Percentiles rank a stretch among this genome's conserved stretches.
Evolutionary conservation across 2,113 vertebrate species (phyloP).

Genomic region (Butorides virescens): DNA sequence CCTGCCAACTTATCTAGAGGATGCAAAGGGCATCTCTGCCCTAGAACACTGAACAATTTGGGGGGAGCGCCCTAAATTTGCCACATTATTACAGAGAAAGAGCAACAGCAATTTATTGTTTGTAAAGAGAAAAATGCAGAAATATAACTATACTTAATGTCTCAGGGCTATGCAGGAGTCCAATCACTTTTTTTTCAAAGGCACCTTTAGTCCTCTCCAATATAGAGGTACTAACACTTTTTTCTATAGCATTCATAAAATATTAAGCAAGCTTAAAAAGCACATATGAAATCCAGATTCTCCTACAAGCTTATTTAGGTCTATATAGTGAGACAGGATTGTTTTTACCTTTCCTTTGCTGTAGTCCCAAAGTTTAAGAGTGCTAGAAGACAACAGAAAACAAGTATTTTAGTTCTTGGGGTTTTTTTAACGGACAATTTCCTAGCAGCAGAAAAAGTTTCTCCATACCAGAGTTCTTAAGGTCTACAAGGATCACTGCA

Average conservation of each 20-base stretch:
- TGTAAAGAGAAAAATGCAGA: background rate
- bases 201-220: background rate
- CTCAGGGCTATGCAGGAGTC: background rate
- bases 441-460: background rate
- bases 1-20: background rate
- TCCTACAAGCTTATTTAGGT: background rate
- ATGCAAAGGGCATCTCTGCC: background rate
- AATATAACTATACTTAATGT: background rate
- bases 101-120: background rate
- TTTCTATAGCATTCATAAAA: background rate
- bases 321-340: background rate
- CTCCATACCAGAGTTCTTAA: background rate
- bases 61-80: background rate
- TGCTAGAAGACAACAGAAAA: slow-evolving; percentile 73
- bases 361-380: slow-evolving; percentile 99
- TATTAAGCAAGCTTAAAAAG: background rate
- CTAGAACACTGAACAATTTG: background rate
- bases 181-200: background rate
- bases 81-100: background rate
- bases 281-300: background rate
- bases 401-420: background rate
- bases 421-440: background rate
- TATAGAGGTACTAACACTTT: background rate
- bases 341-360: slow-evolving; percentile 95
- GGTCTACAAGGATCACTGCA: background rate